Conservation (phyloP, 1,140 invertebrate genomes). For the Brachionus paranguensis region DNA sequence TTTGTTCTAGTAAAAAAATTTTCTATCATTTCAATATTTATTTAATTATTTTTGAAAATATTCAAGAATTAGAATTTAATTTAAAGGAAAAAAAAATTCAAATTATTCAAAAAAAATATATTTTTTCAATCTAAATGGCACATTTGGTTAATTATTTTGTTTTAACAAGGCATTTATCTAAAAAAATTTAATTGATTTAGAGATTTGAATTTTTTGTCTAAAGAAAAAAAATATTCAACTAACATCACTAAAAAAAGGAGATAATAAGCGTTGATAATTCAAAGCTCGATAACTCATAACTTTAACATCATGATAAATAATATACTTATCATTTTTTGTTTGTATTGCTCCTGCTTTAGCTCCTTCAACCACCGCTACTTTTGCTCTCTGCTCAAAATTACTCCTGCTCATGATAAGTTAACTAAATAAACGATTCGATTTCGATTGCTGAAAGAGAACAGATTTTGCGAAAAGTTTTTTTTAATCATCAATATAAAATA, state of each 20-base stretch:
- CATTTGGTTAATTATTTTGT: no score
- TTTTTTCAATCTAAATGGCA: no score
- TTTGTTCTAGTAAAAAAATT: no score
- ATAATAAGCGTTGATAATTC: conserved; percentile 27
- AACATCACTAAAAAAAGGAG: not conserved
- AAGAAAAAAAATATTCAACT: not conserved
- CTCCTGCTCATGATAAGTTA: conserved; percentile 9
- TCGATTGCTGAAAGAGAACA: conserved; percentile 21
- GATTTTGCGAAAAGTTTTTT: not conserved
- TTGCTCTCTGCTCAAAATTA: not conserved
- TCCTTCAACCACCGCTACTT: not conserved
- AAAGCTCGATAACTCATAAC: not conserved
- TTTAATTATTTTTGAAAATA: no score
- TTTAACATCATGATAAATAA: not conserved
- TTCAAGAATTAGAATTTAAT: no score
- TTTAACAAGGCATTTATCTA: no score
- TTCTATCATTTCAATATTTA: no score
- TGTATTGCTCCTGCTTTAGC: not conserved
- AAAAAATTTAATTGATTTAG: no score
- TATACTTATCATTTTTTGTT: conserved; percentile 1
- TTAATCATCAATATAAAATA: conserved; percentile 10
- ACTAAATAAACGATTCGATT: conserved; percentile 16
- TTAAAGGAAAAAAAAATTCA: no score
- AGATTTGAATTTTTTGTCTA: no score
- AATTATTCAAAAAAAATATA: no score